Percentiles rank a stretch among this genome's conserved stretches.
These are phyloP conservation scores for Cichladusa arquata DNA, from an alignment of 2,113 vertebrate species.

Conservation along the genomic window DNA sequence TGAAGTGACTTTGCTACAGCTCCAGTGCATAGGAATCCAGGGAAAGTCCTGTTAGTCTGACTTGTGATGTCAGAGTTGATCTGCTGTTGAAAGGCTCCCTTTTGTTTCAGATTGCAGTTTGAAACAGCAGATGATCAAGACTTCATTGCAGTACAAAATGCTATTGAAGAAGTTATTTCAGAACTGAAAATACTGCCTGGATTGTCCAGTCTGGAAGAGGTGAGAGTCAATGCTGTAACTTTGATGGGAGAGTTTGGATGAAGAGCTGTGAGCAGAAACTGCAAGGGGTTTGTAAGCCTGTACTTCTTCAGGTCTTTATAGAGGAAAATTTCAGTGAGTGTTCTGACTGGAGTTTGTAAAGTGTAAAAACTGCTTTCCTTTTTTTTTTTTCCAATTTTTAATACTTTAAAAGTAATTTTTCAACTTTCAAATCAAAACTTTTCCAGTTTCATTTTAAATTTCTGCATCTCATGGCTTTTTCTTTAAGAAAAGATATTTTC, in stretches of 20 bases:
- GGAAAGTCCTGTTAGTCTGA: background rate
- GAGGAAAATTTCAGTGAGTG: background rate
- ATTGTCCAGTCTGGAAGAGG: slow-evolving; percentile 75
- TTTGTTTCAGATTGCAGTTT: slow-evolving; percentile 74
- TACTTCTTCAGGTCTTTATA: background rate
- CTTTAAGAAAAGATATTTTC: background rate
- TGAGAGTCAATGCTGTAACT: slow-evolving; percentile 29
- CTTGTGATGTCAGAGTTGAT: accelerated
- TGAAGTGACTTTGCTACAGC: background rate
- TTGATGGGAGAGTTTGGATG: background rate
- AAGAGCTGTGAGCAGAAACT: background rate
- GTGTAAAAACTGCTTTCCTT: background rate
- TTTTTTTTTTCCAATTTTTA: background rate
- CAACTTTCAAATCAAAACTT: background rate
- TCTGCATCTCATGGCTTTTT: background rate
- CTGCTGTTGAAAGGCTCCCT: background rate
- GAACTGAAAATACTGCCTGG: slow-evolving; percentile 78
- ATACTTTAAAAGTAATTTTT: background rate
- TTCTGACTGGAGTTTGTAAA: background rate
- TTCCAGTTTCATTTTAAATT: background rate
- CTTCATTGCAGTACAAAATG: slow-evolving; percentile 80
- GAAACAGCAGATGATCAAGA: slow-evolving; percentile 80
- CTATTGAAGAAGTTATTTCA: slow-evolving; percentile 81
- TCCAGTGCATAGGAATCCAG: accelerated
- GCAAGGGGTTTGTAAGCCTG: background rate